A percentile compares a stretch with the other conserved stretches of the same genome.
Evolutionary conservation across 2,113 vertebrate species (phyloP).

Genomic region (Mus musculus): DNA sequence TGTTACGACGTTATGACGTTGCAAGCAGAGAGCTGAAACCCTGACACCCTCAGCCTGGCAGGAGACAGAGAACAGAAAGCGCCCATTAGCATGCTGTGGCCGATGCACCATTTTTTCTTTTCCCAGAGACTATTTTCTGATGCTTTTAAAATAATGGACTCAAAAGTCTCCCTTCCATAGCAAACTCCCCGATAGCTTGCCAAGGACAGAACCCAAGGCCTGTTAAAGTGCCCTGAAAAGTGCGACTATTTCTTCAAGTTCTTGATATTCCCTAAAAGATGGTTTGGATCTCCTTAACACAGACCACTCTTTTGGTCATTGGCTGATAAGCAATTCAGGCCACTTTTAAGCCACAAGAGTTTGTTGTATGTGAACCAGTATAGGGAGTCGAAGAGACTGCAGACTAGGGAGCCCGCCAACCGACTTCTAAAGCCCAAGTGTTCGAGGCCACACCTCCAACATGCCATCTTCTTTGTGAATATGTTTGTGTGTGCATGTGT

Average conservation of each 20-base stretch:
- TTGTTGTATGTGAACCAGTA: neutral
- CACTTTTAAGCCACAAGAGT: neutral
- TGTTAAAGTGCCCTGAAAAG: slow-evolving; percentile 53
- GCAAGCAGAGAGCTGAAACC: slow-evolving; percentile 58
- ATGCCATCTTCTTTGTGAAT: neutral
- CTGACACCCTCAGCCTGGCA: slow-evolving; percentile 68
- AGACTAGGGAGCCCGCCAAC: neutral
- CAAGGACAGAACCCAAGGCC: slow-evolving; percentile 78
- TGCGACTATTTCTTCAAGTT: slow-evolving; percentile 51
- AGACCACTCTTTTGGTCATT: neutral
- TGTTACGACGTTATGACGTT: slow-evolving; percentile 85
- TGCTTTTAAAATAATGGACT: slow-evolving; percentile 82
- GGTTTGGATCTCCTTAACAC: slow-evolving; percentile 55
- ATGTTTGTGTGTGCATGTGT: neutral
- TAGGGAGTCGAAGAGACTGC: neutral
- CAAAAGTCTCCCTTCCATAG: slow-evolving; percentile 75
- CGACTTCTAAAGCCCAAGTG: neutral
- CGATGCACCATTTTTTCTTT: slow-evolving; percentile 37
- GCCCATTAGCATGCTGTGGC: slow-evolving; percentile 77
- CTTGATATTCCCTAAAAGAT: slow-evolving; percentile 46
- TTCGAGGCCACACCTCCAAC: neutral
- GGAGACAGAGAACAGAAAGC: slow-evolving; percentile 74
- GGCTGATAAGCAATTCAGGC: slow-evolving; percentile 43
- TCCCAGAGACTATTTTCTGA: slow-evolving; percentile 77
- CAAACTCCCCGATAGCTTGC: slow-evolving; percentile 58